Evolutionary conservation across 2,888 invertebrate species (phyloP), one percentile per base, ranked within the genome.

Genomic region (Apamea monoglypha): DNA sequence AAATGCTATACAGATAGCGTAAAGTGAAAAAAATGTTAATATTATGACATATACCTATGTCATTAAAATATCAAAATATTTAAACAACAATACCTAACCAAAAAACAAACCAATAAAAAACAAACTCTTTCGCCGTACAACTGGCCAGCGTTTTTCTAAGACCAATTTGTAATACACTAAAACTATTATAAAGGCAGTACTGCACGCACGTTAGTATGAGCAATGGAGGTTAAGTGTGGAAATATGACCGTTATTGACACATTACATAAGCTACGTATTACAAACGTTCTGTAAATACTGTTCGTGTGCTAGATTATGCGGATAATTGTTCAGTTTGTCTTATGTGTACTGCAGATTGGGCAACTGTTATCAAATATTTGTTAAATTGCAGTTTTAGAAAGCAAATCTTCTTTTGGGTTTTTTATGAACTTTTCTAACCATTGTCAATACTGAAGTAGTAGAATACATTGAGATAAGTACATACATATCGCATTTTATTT

Each of bases 241-340:
- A 83, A 83, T 53, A 56, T 76, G 16, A 6, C 36, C n/a, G 59
- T 56, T 76, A 75, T 73, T 75, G 61, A 63, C 59, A 47, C 8
- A 67, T 77, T 78, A 76, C 63, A 73, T 80, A 80, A 68, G 61
- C 40, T 61, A 53, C 12, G 32, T 32, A 40, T 61, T 77, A 44
- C 64, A 76, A 74, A 71, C 59, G 59, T 36, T 76, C 47, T 56
- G 44, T 76, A 73, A 75, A 77, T 50, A 80, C 25, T 53, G 47
- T 74, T 68, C 21, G 50, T 76, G 73, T 66, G 36, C 67, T n/a
- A 76, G 47, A n/a, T 53, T 63, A 53, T 50, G 70, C 21, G 59
- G 40, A 59, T 82, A 63, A 82, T 78, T 83, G 66, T 61, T 61
- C 53, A 71, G 64, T 83, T 7, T 50, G 70, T n/a, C 14, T 76